These are phyloP conservation scores for Eleutherodactylus coqui DNA, from an alignment of 2,797 vertebrate species.

Conservation along the genomic window DNA sequence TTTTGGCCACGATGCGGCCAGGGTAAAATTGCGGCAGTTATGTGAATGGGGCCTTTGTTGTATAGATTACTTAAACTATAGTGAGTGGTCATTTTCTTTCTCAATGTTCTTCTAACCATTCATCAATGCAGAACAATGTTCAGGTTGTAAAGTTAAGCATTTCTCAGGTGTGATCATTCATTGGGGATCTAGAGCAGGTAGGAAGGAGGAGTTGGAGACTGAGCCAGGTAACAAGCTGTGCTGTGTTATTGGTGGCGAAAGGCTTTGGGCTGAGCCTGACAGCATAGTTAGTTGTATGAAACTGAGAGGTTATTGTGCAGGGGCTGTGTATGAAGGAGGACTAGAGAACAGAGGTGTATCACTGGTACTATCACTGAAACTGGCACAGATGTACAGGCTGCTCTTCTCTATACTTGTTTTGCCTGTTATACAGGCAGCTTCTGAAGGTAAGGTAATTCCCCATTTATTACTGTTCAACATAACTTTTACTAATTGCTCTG, in stretches of 20 bases:
- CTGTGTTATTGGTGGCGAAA: constrained; percentile 52
- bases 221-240: constrained; percentile 47
- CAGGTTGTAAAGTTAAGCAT: not conserved
- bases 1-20: no score
- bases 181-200: constrained; percentile 21
- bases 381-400: constrained; percentile 24
- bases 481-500: not conserved
- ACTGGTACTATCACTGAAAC: not conserved
- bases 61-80: not conserved
- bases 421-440: constrained; percentile 34
- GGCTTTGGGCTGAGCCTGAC: constrained; percentile 50
- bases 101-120: not conserved
- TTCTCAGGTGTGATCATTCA: constrained; percentile 44
- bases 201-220: constrained; percentile 2
- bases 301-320: constrained; percentile 42
- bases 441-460: constrained; percentile 37
- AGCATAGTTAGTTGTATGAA: constrained; percentile 6
- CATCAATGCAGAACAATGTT: not conserved
- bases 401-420: not conserved
- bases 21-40: no score
- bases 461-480: not conserved
- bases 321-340: not conserved
- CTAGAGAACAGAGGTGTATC: constrained; percentile 9
- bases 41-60: not conserved
- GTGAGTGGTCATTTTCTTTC: not conserved